Evolutionary conservation across 2,797 vertebrate genomes (phyloP).

Genomic region (Podargus strigoides): DNA sequence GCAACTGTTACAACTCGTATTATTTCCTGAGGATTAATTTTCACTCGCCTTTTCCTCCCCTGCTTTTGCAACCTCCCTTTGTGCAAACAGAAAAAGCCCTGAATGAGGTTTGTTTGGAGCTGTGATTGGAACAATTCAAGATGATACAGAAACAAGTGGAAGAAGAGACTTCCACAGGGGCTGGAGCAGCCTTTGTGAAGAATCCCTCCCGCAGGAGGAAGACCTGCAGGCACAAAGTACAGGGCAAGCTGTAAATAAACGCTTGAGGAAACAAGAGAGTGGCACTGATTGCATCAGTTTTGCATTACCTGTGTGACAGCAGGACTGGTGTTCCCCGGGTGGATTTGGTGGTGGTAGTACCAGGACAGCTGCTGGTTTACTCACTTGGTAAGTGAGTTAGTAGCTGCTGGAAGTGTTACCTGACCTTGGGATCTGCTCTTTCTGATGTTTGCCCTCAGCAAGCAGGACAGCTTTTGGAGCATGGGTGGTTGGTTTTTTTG

Average conservation of each 20-base stretch:
- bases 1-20: not conserved
- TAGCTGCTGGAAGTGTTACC: not conserved
- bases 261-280: not conserved
- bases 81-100: not conserved
- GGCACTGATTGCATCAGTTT: not conserved
- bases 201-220: not conserved
- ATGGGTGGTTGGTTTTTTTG: not conserved
- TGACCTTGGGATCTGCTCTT: not conserved
- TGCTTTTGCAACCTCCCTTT: not conserved
- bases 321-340: rapidly evolving
- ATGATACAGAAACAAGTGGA: rapidly evolving
- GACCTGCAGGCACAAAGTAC: not conserved
- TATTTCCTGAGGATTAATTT: not conserved
- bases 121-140: rapidly evolving
- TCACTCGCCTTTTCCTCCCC: not conserved
- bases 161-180: not conserved
- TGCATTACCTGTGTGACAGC: not conserved
- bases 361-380: rapidly evolving
- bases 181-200: not conserved
- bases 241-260: not conserved
- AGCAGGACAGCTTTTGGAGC: not conserved
- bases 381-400: not conserved
- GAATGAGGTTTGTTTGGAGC: not conserved
- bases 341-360: not conserved
- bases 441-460: not conserved